Conservation (phyloP, 2,797 vertebrate genomes). For the Chelonia mydas region DNA sequence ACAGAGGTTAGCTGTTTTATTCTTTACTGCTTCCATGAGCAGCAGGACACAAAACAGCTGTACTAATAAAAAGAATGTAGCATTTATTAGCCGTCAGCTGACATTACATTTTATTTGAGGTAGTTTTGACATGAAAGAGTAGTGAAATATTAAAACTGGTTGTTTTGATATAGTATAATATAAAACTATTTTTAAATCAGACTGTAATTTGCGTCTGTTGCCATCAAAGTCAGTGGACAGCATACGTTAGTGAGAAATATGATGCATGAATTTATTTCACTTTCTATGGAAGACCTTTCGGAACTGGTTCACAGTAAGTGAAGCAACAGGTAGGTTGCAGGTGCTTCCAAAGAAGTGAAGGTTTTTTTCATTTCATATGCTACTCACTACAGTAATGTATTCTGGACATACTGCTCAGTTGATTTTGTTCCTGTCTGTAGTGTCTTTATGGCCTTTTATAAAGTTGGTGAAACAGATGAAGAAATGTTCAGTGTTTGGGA, state of each 20-base stretch:
- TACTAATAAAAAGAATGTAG: not conserved
- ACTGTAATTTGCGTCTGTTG: not conserved
- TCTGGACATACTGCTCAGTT: not conserved
- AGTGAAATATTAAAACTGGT: not conserved
- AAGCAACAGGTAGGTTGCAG: not conserved
- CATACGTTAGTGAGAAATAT: fast-evolving
- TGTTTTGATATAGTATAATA: not conserved
- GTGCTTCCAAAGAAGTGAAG: not conserved
- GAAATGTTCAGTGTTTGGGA: not conserved
- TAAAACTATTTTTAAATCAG: not conserved
- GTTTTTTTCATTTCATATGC: not conserved
- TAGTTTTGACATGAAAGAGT: not conserved
- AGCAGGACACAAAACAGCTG: not conserved
- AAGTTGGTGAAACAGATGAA: not conserved
- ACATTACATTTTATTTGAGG: not conserved
- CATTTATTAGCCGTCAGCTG: not conserved
- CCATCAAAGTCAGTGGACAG: not conserved
- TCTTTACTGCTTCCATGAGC: not conserved
- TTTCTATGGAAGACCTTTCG: not conserved
- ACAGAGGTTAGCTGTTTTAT: not conserved
- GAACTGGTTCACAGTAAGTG: not conserved
- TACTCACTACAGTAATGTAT: not conserved
- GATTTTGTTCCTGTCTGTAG: not conserved
- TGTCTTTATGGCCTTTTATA: not conserved
- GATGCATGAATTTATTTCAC: fast-evolving